phyloP scores from a whole-genome alignment of 2,888 invertebrate genomes.

The Nomada fucata region DNA sequence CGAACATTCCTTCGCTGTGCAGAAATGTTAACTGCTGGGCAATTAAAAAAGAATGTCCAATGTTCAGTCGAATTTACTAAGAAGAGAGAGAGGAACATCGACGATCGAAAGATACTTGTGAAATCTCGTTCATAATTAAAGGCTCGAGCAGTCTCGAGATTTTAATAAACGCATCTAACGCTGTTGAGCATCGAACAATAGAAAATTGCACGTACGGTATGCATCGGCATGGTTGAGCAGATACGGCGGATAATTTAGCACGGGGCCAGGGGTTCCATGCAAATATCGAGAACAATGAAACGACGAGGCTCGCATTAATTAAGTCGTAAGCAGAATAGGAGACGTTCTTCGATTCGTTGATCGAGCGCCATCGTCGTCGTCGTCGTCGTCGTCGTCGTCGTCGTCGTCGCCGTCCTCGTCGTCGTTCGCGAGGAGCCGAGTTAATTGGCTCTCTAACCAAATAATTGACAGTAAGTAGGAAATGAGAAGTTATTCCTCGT shows the following conservation, averaged over 20 bases:
- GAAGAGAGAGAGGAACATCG: neutral
- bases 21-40: no score
- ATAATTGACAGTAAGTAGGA: conserved; percentile 64
- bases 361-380: conserved; percentile 39
- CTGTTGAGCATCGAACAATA: conserved; percentile 20
- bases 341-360: conserved; percentile 59
- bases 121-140: conserved; percentile 1
- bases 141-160: conserved; percentile 2
- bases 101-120: neutral
- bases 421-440: conserved; percentile 44
- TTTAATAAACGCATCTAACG: conserved; percentile 36
- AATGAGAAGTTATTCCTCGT: conserved; percentile 63
- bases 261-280: conserved; percentile 40
- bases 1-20: no score
- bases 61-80: no score
- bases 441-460: conserved; percentile 63
- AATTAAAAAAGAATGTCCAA: no score
- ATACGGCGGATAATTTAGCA: conserved; percentile 46
- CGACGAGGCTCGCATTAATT: conserved; percentile 58
- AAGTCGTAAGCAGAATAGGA: conserved; percentile 54
- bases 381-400: neutral
- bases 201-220: conserved; percentile 26
- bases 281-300: conserved; percentile 59
- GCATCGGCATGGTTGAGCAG: conserved; percentile 34
- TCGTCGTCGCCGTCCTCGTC: neutral